phyloP scores from a whole-genome alignment of 2,797 vertebrate species.

The Spinus pinus region DNA sequence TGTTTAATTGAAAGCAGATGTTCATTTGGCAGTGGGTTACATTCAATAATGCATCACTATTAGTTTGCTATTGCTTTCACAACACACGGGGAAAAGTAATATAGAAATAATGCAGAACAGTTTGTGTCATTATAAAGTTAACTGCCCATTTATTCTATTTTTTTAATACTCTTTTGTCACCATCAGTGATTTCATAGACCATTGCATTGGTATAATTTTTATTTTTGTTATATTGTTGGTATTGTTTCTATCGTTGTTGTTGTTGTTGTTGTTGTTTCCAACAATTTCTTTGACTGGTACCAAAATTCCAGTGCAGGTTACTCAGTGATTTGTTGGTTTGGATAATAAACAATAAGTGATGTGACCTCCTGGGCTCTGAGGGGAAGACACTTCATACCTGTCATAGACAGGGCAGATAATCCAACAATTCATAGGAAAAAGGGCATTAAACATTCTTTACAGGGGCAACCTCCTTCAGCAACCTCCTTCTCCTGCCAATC shows the following conservation, averaged over 20 bases:
- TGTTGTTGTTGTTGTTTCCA: background rate
- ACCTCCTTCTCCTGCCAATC: background rate
- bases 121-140: background rate
- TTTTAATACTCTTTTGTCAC: background rate
- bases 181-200: background rate
- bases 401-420: background rate
- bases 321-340: background rate
- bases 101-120: background rate
- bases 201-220: background rate
- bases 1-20: slow-evolving; percentile 48
- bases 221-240: background rate
- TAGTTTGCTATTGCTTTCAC: background rate
- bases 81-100: background rate
- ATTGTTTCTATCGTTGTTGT: background rate
- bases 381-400: background rate
- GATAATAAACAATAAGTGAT: background rate
- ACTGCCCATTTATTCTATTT: background rate
- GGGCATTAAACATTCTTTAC: background rate
- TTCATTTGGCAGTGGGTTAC: slow-evolving; percentile 13
- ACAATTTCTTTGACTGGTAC: background rate
- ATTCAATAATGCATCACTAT: background rate
- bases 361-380: background rate
- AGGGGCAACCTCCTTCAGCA: background rate
- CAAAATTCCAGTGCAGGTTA: background rate
- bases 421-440: background rate